Conservation (phyloP, 2,888 invertebrate species). For the Hetaerina titia region DNA sequence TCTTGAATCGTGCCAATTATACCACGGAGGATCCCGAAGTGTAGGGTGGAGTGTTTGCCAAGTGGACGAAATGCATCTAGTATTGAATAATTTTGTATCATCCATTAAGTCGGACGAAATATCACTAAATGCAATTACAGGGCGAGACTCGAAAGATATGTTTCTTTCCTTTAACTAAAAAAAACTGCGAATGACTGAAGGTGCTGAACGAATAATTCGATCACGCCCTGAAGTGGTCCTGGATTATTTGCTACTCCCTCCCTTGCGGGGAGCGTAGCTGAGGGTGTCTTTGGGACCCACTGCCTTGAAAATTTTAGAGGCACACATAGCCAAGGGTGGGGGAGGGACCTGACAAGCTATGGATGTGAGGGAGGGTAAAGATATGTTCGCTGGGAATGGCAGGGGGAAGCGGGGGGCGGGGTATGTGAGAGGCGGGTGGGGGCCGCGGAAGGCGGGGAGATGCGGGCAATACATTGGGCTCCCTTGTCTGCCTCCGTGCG, state of each 20-base stretch:
- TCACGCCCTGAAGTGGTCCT: not conserved
- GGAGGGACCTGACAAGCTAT: no score
- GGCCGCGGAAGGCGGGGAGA: not conserved
- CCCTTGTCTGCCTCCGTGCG: slow-evolving; percentile 37
- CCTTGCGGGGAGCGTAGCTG: not conserved
- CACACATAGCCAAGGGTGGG: not conserved
- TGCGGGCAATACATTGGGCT: not conserved
- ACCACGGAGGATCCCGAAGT: no score
- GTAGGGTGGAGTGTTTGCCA: no score
- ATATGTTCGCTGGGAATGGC: not conserved
- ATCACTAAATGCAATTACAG: no score
- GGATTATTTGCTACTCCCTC: not conserved
- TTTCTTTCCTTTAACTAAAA: no score
- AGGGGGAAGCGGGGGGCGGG: not conserved
- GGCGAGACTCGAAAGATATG: no score
- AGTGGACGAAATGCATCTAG: no score
- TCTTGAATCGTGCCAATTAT: no score
- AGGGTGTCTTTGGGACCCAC: not conserved
- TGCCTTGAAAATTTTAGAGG: not conserved
- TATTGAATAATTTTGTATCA: no score
- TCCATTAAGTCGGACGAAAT: no score
- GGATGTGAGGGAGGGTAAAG: not conserved
- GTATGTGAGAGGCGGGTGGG: not conserved
- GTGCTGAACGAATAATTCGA: no score
- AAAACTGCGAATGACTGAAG: no score